Evolutionary conservation across 2,113 vertebrate species (phyloP), one percentile per base, ranked within the genome.

Genomic region (Brachirus orientalis): DNA sequence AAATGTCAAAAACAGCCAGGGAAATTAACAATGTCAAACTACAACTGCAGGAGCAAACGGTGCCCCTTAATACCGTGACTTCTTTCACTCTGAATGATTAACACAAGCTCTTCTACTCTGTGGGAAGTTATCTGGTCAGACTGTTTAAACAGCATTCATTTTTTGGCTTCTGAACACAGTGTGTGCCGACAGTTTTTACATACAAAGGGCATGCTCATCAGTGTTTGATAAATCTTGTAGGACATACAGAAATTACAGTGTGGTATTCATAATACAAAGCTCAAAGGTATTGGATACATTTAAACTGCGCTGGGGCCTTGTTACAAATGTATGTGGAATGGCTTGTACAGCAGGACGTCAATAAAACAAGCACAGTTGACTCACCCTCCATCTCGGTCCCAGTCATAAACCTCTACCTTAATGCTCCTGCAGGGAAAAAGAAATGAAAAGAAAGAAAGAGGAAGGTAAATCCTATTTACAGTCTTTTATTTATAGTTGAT

Each of bases 361-460:
- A 46, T 57, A 16, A 45, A 9, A 17, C 7, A 8, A 37, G 17
- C 6, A 2, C 5, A 5, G 46, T 19, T 48, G 9, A 19, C 89
- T 90, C 66, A 94, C 93, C 92, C 92, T 75, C 96, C 96, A 66
- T 97, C 95, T 93, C 96, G 92, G 86, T 97, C 96, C 96, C 96
- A 97, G 81, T 97, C 96, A 61, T 96, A 96, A n/a, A 97, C 96
- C 86, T 97, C 96, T 81, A 96, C 88, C 90, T 96, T 96, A 80
- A 97, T 96, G 75, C 95, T 95, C 92, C 96, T 97, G 90, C 6
- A 54, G 77, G 88, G 61, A 70, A 61, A 82, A 33, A 76, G 22
- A 70, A 63, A 79, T 35, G 72, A 52, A 63, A 79, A 28, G 72
- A 52, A 54, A 75, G 16, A n/a, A 6, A 63, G 81, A 45, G 16